Percentiles rank a stretch among this genome's conserved stretches.
These are phyloP conservation scores for Metopolophium dirhodum DNA, from an alignment of 1,140 invertebrate genomes.

Conservation along the genomic window DNA sequence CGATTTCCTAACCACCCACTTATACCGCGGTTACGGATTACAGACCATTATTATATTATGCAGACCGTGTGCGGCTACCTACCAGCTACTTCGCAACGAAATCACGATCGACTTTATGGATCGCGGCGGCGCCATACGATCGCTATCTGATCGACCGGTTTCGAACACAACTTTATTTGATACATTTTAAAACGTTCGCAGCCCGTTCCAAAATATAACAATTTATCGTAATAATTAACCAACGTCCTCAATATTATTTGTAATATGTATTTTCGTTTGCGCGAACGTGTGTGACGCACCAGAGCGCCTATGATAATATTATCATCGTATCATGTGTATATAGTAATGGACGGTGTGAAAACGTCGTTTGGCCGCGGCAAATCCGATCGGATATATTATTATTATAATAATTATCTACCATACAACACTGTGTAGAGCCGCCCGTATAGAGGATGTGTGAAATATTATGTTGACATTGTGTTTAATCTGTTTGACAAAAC, in stretches of 20 bases:
- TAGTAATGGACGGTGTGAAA: not conserved
- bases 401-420: not conserved
- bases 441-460: not conserved
- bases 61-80: not conserved
- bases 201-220: not conserved
- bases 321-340: not conserved
- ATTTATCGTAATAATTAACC: not conserved
- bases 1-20: not conserved
- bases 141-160: not conserved
- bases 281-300: not conserved
- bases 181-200: not conserved
- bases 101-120: not conserved
- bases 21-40: not conserved
- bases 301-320: not conserved
- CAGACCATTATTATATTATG: not conserved
- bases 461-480: constrained; percentile 12
- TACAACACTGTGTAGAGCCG: not conserved
- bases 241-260: not conserved
- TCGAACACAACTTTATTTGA: not conserved
- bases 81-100: not conserved
- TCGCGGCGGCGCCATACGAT: not conserved
- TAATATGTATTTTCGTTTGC: too few species aligned
- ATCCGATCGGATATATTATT: not conserved
- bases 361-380: not conserved
- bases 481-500: not conserved